A percentile compares a stretch with the other conserved stretches of the same genome.
Conservation (phyloP, 2,113 vertebrate species). For the Shinisaurus crocodilurus region DNA sequence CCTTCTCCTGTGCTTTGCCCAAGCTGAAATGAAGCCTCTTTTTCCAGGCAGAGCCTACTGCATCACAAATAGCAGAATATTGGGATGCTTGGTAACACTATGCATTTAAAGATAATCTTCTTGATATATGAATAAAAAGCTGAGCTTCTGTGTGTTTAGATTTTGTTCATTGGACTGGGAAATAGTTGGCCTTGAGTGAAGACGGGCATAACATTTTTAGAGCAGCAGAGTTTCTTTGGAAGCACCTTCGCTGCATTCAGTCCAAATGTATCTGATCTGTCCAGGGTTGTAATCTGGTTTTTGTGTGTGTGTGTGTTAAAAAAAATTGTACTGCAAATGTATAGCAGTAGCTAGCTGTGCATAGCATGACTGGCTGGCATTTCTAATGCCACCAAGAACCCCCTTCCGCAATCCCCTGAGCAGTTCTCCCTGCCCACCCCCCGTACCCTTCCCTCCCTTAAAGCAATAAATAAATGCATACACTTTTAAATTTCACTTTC, state of each 20-base stretch:
- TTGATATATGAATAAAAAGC: not conserved
- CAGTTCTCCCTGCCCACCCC: too few species aligned
- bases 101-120: not conserved
- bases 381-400: not conserved
- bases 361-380: too few species aligned
- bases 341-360: not conserved
- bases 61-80: too few species aligned
- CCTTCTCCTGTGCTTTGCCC: too few species aligned
- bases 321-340: not conserved
- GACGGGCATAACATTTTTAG: not conserved
- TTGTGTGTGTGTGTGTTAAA: too few species aligned
- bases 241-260: not conserved
- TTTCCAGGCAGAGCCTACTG: too few species aligned
- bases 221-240: not conserved
- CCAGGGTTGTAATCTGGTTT: too few species aligned
- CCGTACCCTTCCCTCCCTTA: too few species aligned
- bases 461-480: not conserved
- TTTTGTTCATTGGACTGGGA: not conserved
- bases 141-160: not conserved
- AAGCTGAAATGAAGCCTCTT: too few species aligned
- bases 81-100: not conserved
- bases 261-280: not conserved
- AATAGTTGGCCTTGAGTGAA: not conserved
- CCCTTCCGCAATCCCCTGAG: not conserved
- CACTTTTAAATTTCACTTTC: not conserved